Percentiles rank a stretch among this genome's conserved stretches.
phyloP scores from a whole-genome alignment of 1,140 invertebrate genomes.

The Armadillidium nasatum region DNA sequence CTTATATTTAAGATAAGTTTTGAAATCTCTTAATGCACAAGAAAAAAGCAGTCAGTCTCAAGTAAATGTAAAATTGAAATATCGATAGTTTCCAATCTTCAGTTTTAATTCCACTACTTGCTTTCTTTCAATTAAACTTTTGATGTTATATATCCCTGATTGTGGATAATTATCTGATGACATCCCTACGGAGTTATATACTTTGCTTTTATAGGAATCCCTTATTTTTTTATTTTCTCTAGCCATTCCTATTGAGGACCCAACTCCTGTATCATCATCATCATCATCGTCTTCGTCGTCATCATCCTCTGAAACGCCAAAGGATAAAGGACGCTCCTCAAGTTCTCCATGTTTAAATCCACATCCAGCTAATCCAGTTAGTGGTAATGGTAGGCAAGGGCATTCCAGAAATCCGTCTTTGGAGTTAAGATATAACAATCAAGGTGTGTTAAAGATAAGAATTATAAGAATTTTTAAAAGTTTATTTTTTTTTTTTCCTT shows the following conservation, averaged over 20 bases:
- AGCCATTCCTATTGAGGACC: constrained; percentile 51
- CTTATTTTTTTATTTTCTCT: constrained; percentile 19
- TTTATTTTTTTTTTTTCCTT: background rate
- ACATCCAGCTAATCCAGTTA: constrained; percentile 15
- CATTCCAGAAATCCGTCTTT: constrained; percentile 41
- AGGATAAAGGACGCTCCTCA: background rate
- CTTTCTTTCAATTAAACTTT: no score
- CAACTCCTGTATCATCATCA: constrained; percentile 25
- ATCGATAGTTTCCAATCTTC: no score
- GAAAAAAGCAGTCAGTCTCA: no score
- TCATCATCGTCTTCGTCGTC: no score
- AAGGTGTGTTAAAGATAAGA: constrained; percentile 18
- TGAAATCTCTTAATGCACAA: no score
- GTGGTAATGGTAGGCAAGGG: constrained; percentile 30
- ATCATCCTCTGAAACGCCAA: constrained; percentile 3
- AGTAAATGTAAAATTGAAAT: no score
- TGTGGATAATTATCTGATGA: no score
- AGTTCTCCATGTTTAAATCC: constrained; percentile 15
- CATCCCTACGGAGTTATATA: no score
- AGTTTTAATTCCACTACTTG: no score
- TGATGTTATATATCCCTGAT: no score
- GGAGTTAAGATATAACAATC: constrained; percentile 34
- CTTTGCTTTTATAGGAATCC: no score
- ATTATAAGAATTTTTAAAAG: background rate
- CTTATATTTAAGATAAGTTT: no score